phyloP scores from a whole-genome alignment of 2,113 vertebrate genomes.

The Epinephelus lanceolatus region DNA sequence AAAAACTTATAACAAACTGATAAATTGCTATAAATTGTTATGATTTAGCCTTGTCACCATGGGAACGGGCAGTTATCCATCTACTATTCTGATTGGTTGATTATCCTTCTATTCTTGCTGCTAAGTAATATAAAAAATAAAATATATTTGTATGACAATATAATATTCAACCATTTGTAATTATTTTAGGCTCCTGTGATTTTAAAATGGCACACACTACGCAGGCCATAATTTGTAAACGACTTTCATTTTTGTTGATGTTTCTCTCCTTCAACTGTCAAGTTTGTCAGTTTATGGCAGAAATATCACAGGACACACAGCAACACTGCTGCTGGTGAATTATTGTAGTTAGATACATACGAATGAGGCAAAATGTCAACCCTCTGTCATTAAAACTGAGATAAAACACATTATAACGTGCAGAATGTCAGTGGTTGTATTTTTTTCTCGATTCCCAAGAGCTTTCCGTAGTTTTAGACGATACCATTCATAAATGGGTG shows the following conservation, averaged over 20 bases:
- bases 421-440: background rate
- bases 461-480: constrained; percentile 78
- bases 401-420: background rate
- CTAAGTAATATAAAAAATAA: background rate
- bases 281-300: background rate
- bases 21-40: no score
- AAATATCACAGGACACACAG: background rate
- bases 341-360: background rate
- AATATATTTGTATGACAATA: no score
- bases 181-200: no score
- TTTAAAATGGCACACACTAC: background rate
- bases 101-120: background rate
- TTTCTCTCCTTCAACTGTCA: background rate
- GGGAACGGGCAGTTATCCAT: background rate
- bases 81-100: constrained; percentile 26
- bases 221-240: background rate
- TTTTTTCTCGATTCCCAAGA: constrained; percentile 21
- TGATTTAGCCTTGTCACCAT: no score
- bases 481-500: constrained; percentile 62
- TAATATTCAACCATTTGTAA: background rate
- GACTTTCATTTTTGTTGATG: background rate
- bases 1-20: background rate
- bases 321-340: background rate
- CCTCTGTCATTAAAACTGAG: background rate
- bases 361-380: background rate